These are phyloP conservation scores for Artemia sinica DNA, from an alignment of 2,888 invertebrate species.

Conservation along the genomic window DNA sequence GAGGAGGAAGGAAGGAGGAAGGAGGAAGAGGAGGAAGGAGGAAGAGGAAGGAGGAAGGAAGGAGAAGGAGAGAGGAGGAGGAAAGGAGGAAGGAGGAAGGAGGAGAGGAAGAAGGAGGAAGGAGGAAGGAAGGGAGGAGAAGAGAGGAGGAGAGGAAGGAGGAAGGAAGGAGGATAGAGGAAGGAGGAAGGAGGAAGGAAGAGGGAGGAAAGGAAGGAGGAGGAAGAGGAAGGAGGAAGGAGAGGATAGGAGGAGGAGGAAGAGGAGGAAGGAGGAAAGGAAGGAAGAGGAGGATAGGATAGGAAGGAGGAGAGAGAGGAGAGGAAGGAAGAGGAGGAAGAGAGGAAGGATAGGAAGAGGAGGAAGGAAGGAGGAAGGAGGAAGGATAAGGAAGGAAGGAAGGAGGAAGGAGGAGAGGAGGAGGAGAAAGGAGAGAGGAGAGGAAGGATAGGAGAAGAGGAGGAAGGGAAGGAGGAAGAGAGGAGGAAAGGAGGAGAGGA, in stretches of 20 bases:
- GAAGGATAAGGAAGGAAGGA: too few relatives aligned
- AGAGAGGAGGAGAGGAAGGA: conserved; percentile 33
- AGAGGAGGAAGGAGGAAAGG: conserved; percentile 17
- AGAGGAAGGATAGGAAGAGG: conserved; percentile 16
- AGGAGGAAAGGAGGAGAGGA: too few relatives aligned
- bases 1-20: conserved; percentile 25
- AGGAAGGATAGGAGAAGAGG: too few relatives aligned
- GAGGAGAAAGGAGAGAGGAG: too few relatives aligned
- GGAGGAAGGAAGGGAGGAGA: conserved; percentile 31
- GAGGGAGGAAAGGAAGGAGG: conserved; percentile 14
- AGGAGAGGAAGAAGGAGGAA: conserved; percentile 22
- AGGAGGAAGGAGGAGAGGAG: too few relatives aligned
- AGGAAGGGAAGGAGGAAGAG: too few relatives aligned
- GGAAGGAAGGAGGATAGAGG: conserved; percentile 27
- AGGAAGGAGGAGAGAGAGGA: conserved; percentile 20
- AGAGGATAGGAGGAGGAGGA: too few relatives aligned
- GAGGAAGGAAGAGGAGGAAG: conserved; percentile 17
- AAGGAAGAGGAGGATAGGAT: conserved; percentile 17
- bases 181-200: conserved; percentile 15
- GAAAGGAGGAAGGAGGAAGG: conserved; percentile 21
- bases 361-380: conserved; percentile 7
- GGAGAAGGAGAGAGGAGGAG: conserved; percentile 23
- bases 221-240: conserved; percentile 24
- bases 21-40: conserved; percentile 21
- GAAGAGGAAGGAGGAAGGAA: conserved; percentile 18